These are phyloP conservation scores for Thermophis baileyi DNA, from an alignment of 2,113 vertebrate genomes.

Conservation along the genomic window DNA sequence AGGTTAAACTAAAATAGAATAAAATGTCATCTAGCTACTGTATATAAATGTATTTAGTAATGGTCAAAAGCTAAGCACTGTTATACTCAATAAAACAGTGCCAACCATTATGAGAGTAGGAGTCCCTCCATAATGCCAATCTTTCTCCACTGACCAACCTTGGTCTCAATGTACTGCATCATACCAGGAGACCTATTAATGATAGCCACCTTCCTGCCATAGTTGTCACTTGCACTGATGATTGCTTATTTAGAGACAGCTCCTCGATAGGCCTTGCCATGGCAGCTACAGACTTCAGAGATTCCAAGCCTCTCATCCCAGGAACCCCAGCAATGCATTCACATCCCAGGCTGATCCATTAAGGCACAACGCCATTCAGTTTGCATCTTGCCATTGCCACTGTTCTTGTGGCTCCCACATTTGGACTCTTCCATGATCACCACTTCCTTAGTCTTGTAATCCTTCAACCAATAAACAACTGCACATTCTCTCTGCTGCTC, in stretches of 20 bases:
- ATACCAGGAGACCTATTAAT: neutral
- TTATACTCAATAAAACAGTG: neutral
- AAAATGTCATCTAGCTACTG: neutral
- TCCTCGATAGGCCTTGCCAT: neutral
- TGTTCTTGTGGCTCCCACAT: no score
- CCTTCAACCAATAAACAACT: no score
- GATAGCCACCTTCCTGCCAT: neutral
- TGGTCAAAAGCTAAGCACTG: neutral
- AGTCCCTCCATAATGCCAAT: neutral
- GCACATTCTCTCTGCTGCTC: no score
- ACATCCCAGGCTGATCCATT: neutral
- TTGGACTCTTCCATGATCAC: no score
- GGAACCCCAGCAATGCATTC: neutral
- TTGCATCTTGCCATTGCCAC: no score
- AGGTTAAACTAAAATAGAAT: neutral
- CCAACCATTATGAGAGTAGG: neutral
- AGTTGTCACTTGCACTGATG: neutral
- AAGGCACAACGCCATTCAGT: neutral
- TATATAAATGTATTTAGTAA: neutral
- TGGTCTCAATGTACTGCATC: neutral
- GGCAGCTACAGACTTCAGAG: neutral
- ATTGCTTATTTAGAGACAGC: neutral
- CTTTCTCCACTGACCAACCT: neutral
- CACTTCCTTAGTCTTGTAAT: no score
- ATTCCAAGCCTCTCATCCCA: neutral